Base-by-base conservation (phyloP, 2,888 invertebrate genomes). In the Hesperia comma region DNA sequence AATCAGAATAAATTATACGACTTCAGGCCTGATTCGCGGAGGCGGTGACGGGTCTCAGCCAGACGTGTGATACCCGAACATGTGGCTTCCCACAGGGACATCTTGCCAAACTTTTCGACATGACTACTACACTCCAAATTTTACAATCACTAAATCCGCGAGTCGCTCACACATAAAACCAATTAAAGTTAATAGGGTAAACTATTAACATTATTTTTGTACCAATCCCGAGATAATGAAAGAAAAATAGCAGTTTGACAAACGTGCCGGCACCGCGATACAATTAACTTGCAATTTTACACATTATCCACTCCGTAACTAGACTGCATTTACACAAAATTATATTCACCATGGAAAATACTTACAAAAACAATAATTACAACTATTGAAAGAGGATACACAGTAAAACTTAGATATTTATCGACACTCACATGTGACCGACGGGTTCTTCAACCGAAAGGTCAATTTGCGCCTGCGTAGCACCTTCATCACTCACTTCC, bases 391-490 rank as follows among this genome's bases (percentile, higher is more conserved):
- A 85, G 83, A 77, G 85, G 84, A 86, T 86, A 86, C 87, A 86
- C 91, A 81, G 81, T 90, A 92, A 93, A 92, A 93, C 82, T 87
- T 87, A 85, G 87, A 91, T 93, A 92, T 92, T 92, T 92, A 93
- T 92, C 92, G 92, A 94, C 95, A 96, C 96, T 96, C 96, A 96
- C 96, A 96, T 96, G 96, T 96, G 96, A 95, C 95, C 96, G 96
- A 96, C 96, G 96, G 96, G 95, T 95, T 95, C 95, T 96, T 95
- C 95, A 95, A 95, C 95, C 95, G 95, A 96, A 96, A 95, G 95
- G 94, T 94, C 93, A 93, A 90, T 92, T 88, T 92, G 94, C 94
- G 95, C 95, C 94, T 95, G 95, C 95, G 95, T 94, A 93, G 91
- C 92, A 92, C 92, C 90, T 88, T 92, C 87, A 91, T 92, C 84